Conservation (phyloP, 1,140 invertebrate species). For the Laupala kohalensis region DNA sequence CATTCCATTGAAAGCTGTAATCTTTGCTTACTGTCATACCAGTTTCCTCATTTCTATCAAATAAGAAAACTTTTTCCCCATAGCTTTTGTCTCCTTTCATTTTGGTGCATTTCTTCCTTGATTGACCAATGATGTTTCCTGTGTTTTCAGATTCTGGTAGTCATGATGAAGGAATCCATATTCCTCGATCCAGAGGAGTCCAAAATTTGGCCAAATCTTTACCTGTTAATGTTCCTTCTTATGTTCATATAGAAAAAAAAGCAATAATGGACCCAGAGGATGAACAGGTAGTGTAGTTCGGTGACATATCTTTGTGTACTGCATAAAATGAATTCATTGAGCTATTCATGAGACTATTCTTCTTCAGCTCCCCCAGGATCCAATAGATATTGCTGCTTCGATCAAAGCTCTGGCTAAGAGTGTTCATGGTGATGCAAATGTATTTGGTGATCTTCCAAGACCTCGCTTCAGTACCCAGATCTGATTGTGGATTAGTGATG, state of each 20-base stretch:
- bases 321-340: not conserved
- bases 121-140: not conserved
- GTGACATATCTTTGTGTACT: not conserved
- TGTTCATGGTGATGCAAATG: conserved; percentile 61
- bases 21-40: too few relatives aligned
- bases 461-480: conserved; percentile 69
- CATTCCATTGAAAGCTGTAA: too few relatives aligned
- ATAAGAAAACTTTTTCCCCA: too few relatives aligned
- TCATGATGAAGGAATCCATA: conserved; percentile 33
- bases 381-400: conserved; percentile 67
- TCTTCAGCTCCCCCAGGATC: conserved; percentile 23
- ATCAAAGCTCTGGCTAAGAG: conserved; percentile 76
- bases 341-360: conserved; percentile 10
- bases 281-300: conserved; percentile 26
- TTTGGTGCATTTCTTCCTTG: too few relatives aligned
- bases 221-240: conserved; percentile 38
- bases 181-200: conserved; percentile 27
- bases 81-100: too few relatives aligned
- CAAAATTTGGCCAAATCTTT: conserved; percentile 37
- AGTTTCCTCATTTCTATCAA: too few relatives aligned
- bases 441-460: conserved; percentile 70
- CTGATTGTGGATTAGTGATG: conserved; percentile 27
- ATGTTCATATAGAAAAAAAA: conserved; percentile 26
- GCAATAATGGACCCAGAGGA: conserved; percentile 29
- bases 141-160: conserved; percentile 26